Percentiles rank a stretch among this genome's conserved stretches.
Evolutionary conservation across 1,140 invertebrate species (phyloP).

Genomic region (Bombyx mori): DNA sequence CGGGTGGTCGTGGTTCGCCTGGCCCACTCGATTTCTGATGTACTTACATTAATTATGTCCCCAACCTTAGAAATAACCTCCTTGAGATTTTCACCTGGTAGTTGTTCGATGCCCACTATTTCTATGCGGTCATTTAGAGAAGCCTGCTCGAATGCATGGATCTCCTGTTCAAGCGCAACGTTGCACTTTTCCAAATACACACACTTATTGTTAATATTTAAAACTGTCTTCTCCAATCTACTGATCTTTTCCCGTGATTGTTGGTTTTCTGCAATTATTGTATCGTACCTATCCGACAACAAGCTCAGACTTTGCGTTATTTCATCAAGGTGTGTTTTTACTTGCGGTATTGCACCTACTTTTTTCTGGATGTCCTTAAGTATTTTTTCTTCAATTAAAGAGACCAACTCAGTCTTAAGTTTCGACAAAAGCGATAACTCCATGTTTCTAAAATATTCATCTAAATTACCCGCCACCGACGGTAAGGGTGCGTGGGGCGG

Average conservation of each 20-base stretch:
- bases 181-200: slow-evolving; percentile 17
- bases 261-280: slow-evolving; percentile 10
- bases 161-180: slow-evolving; percentile 11
- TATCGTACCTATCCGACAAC: slow-evolving; percentile 16
- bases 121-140: slow-evolving; percentile 15
- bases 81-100: not conserved
- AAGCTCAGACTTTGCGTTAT: slow-evolving; percentile 12
- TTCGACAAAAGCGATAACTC: too few species aligned
- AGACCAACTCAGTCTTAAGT: too few species aligned
- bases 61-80: not conserved
- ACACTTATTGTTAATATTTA: slow-evolving; percentile 15
- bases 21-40: not conserved
- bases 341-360: too few species aligned
- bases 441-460: too few species aligned
- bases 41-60: not conserved
- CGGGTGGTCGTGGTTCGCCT: not conserved
- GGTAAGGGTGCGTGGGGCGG: too few species aligned
- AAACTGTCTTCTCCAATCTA: slow-evolving; percentile 13
- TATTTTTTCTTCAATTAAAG: too few species aligned
- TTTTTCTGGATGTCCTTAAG: too few species aligned
- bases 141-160: slow-evolving; percentile 12
- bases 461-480: too few species aligned
- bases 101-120: slow-evolving; percentile 8
- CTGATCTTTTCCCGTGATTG: slow-evolving; percentile 13
- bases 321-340: too few species aligned